Evolutionary conservation across 2,113 vertebrate genomes (phyloP).

Genomic region (Scopus umbretta): DNA sequence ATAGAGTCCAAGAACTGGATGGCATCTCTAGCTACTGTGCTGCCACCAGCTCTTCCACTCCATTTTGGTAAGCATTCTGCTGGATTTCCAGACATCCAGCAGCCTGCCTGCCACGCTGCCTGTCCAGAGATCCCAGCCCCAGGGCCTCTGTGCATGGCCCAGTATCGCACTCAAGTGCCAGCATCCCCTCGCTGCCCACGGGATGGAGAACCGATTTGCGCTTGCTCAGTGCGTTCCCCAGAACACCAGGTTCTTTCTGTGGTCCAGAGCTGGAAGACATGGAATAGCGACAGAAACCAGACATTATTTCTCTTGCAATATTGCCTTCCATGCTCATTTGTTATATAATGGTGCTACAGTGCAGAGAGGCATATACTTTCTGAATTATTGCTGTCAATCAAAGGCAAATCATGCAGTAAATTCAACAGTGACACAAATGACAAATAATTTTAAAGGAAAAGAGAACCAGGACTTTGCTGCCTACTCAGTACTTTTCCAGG

Average conservation of each 20-base stretch:
- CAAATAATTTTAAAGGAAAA: conserved; percentile 44
- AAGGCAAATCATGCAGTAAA: conserved; percentile 4
- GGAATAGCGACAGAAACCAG: background rate
- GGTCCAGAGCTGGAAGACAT: background rate
- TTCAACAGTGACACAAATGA: conserved; percentile 4
- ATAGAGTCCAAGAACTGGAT: background rate
- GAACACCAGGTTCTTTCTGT: background rate
- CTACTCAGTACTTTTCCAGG: conserved; percentile 46
- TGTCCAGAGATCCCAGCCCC: background rate
- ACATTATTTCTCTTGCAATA: background rate
- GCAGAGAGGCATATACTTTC: background rate
- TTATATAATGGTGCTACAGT: background rate
- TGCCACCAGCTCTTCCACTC: background rate
- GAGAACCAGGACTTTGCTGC: background rate
- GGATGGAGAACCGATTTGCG: background rate
- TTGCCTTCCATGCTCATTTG: background rate
- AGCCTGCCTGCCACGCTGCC: background rate
- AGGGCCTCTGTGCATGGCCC: background rate
- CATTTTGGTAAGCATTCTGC: background rate
- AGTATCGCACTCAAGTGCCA: background rate
- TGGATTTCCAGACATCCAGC: background rate
- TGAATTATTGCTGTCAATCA: conserved; percentile 44
- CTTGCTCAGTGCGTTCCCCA: background rate
- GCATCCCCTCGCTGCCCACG: fast-evolving
- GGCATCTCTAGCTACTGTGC: background rate